Evolutionary conservation across 37 sponge, comb jelly and placozoan genomes (phyloP).

Genomic region (Hormiphora californensis): DNA sequence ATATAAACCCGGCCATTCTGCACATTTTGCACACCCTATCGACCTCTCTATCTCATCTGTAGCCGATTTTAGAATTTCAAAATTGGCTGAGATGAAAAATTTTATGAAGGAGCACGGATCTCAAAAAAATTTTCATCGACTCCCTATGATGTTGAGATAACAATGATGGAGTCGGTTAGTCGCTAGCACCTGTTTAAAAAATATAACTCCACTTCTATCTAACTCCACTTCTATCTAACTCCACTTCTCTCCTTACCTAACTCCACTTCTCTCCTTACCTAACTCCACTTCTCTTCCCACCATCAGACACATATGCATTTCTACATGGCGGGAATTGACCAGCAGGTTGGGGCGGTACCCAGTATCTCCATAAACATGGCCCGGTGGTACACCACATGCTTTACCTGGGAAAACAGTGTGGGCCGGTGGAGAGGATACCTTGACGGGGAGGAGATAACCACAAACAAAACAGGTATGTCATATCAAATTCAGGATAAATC

Average conservation of each 20-base stretch:
- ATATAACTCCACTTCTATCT: neutral
- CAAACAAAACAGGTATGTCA: too few relatives aligned
- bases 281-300: neutral
- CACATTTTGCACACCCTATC: too few relatives aligned
- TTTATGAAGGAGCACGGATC: too few relatives aligned
- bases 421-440: slow-evolving; percentile 15
- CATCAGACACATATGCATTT: slow-evolving; percentile 53
- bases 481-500: too few relatives aligned
- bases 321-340: slow-evolving; percentile 51
- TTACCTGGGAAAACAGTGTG: neutral
- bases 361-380: neutral
- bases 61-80: too few relatives aligned
- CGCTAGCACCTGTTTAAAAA: too few relatives aligned
- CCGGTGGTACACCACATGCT: slow-evolving; percentile 48
- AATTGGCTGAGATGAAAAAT: too few relatives aligned
- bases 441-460: neutral
- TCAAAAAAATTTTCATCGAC: too few relatives aligned
- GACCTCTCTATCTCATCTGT: too few relatives aligned
- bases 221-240: neutral
- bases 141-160: too few relatives aligned
- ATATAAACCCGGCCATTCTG: too few relatives aligned
- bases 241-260: neutral
- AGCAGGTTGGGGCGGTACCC: slow-evolving; percentile 42
- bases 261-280: neutral
- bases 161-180: too few relatives aligned